Conservation (phyloP, 1,140 invertebrate genomes). For the Platyscapa corneri region DNA sequence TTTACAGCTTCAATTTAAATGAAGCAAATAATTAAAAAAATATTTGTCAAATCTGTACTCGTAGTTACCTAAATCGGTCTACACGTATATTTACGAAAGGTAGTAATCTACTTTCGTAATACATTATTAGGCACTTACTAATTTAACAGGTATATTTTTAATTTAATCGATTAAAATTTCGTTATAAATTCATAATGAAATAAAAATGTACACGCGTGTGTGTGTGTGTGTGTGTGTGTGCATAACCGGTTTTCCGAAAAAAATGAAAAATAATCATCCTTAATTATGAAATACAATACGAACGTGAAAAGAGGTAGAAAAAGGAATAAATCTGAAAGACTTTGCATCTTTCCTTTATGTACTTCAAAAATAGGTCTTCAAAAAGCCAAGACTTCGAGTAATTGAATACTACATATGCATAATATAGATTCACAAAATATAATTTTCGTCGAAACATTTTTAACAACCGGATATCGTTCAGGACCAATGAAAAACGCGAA, state of each 20-base stretch:
- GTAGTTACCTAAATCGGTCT: too few species aligned
- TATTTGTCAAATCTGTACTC: background rate
- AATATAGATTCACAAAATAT: constrained; percentile 23
- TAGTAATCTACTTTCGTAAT: background rate
- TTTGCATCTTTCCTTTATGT: constrained; percentile 3
- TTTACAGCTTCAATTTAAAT: too few species aligned
- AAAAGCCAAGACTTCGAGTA: constrained; percentile 15
- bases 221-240: too few species aligned
- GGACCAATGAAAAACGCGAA: background rate
- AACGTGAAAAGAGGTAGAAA: background rate
- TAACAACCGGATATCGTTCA: constrained; percentile 16
- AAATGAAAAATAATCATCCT: constrained; percentile 20
- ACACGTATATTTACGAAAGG: background rate
- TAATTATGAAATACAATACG: constrained; percentile 16
- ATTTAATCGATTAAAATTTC: background rate
- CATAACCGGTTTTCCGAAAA: background rate
- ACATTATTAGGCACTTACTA: background rate
- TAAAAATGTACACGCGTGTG: background rate
- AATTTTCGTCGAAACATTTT: constrained; percentile 25
- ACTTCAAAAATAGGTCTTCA: constrained; percentile 29
- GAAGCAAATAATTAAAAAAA: background rate
- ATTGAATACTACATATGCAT: constrained; percentile 26
- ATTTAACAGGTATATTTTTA: background rate
- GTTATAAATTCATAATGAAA: background rate
- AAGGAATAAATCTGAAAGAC: constrained; percentile 21